Percentiles rank a stretch among this genome's conserved stretches.
Conservation (phyloP, 2,113 vertebrate genomes). For the Atractosteus spatula region DNA sequence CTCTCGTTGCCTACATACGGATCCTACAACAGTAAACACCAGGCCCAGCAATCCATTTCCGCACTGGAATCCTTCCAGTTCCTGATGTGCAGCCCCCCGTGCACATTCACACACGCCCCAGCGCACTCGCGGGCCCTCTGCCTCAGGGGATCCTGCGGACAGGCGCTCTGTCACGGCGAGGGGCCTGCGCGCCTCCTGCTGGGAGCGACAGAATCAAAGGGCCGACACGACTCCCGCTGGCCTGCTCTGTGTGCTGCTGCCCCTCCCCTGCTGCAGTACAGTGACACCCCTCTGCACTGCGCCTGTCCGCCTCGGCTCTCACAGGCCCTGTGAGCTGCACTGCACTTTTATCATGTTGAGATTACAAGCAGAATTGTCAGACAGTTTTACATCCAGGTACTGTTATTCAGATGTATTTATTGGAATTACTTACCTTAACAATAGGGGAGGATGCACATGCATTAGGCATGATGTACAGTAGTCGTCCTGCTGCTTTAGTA, state of each 20-base stretch:
- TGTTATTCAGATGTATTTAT: no score
- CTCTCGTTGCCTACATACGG: no score
- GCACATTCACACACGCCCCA: not conserved
- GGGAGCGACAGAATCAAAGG: constrained; percentile 31
- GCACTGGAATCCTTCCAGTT: no score
- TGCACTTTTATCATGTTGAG: not conserved
- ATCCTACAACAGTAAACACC: no score
- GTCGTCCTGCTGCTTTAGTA: no score
- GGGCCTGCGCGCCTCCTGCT: constrained; percentile 13
- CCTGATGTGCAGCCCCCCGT: no score
- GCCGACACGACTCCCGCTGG: constrained; percentile 35
- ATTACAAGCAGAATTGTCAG: no score
- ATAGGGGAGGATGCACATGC: no score
- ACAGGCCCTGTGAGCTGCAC: not conserved
- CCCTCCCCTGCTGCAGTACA: constrained; percentile 41
- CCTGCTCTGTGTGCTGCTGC: constrained; percentile 28
- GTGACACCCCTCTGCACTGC: constrained; percentile 16
- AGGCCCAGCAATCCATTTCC: no score
- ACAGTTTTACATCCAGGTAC: no score
- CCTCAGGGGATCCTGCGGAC: constrained; percentile 2
- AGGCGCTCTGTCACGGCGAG: constrained; percentile 10
- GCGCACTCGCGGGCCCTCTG: not conserved
- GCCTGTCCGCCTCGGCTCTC: constrained; percentile 18
- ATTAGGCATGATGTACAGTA: no score
- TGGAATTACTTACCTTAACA: not conserved